Percentiles rank a stretch among this genome's conserved stretches.
Evolutionary conservation across 2,888 invertebrate species (phyloP).

Genomic region (Xanthia icteritia): DNA sequence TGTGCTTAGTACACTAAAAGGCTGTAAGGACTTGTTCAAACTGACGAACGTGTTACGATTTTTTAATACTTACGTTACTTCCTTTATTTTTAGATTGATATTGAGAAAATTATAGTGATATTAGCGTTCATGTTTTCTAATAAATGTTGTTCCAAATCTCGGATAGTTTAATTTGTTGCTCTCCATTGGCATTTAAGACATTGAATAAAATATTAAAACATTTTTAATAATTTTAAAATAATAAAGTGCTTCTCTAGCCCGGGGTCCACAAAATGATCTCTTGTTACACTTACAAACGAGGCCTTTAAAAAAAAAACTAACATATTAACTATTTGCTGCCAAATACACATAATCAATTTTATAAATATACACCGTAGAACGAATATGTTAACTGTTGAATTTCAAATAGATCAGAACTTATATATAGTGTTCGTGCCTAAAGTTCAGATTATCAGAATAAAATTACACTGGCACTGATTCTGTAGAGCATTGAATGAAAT

Average conservation of each 20-base stretch:
- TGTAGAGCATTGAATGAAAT: background rate
- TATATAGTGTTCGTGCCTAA: conserved; percentile 6
- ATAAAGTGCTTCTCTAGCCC: conserved; percentile 36
- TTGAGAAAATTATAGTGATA: conserved; percentile 59
- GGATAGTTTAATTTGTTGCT: conserved; percentile 49
- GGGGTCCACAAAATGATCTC: conserved; percentile 59
- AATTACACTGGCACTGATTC: background rate
- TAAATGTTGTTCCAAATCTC: conserved; percentile 55
- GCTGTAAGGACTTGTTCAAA: conserved; percentile 56
- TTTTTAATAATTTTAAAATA: conserved; percentile 27
- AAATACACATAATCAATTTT: conserved; percentile 64
- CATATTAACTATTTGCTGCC: conserved; percentile 59
- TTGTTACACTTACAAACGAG: conserved; percentile 50
- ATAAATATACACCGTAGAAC: conserved; percentile 22
- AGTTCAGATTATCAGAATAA: background rate
- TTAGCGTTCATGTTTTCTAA: conserved; percentile 38
- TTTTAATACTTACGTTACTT: conserved; percentile 45
- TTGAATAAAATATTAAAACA: conserved; percentile 23
- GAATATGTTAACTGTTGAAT: conserved; percentile 8
- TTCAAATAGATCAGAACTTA: background rate
- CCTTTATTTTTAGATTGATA: conserved; percentile 58
- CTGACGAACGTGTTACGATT: conserved; percentile 56
- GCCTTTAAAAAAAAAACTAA: conserved; percentile 44
- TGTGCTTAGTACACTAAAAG: conserved; percentile 60
- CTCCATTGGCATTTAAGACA: conserved; percentile 17